Conservation (phyloP, 2,797 vertebrate species). For the Crocidura indochinensis region DNA sequence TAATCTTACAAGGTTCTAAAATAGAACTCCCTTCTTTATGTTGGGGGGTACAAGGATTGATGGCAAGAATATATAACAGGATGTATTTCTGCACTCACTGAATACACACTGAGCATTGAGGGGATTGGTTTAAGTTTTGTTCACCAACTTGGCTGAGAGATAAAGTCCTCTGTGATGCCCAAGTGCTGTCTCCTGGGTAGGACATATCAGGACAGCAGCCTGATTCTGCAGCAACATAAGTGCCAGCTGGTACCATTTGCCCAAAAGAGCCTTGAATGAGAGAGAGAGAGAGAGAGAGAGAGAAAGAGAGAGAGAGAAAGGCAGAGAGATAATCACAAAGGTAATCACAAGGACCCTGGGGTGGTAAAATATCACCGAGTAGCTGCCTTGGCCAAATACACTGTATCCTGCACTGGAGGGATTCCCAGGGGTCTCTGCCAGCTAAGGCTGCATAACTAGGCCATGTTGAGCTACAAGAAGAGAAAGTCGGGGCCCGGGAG, state of each 20-base stretch:
- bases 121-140: not conserved
- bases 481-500: too few species aligned
- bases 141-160: not conserved
- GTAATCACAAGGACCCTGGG: constrained; percentile 47
- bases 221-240: not conserved
- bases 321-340: constrained; percentile 66
- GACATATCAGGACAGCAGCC: not conserved
- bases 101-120: not conserved
- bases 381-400: constrained; percentile 58
- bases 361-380: not conserved
- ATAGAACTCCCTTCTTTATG: not conserved
- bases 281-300: not conserved
- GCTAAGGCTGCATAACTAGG: not conserved
- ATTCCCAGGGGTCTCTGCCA: not conserved
- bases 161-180: not conserved
- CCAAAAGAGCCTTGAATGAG: not conserved
- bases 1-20: not conserved
- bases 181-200: not conserved
- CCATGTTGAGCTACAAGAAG: not conserved
- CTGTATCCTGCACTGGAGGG: not conserved
- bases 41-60: not conserved
- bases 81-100: not conserved
- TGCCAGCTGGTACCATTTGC: constrained; percentile 61
- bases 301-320: not conserved
- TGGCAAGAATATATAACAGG: not conserved